phyloP scores from a whole-genome alignment of 2,113 vertebrate genomes.

The Odontophorus gujanensis region DNA sequence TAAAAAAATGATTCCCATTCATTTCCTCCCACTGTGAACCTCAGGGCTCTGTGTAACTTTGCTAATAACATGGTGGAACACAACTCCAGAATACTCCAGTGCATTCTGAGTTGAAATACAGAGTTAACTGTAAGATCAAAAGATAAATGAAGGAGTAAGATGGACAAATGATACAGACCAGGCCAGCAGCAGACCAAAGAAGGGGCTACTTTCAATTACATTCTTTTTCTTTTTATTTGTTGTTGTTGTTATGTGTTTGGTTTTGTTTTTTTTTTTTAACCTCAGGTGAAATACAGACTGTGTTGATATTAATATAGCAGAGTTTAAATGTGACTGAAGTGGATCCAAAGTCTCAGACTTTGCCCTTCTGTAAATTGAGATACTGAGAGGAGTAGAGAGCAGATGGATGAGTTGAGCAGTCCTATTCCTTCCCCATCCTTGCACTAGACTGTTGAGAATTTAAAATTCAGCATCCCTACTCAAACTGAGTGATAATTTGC shows the following conservation, averaged over 20 bases:
- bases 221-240: neutral
- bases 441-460: neutral
- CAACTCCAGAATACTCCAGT: conserved; percentile 3
- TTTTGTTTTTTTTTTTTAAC: neutral
- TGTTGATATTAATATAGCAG: neutral
- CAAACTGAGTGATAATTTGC: neutral
- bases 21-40: conserved; percentile 56
- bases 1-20: conserved; percentile 34
- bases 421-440: neutral
- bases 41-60: conserved; percentile 51
- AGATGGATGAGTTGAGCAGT: neutral
- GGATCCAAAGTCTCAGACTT: conserved; percentile 20
- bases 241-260: neutral
- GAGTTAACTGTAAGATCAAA: conserved; percentile 61
- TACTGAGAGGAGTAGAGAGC: neutral
- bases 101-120: conserved; percentile 14
- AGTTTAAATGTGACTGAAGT: conserved; percentile 25
- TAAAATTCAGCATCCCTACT: neutral
- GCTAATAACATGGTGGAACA: conserved; percentile 50
- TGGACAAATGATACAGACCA: neutral
- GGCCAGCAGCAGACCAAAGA: neutral
- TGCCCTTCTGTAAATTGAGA: neutral
- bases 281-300: neutral
- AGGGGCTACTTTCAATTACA: conserved; percentile 15
- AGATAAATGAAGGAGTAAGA: neutral